Conservation (phyloP, 2,797 vertebrate species). For the Myotis myotis region DNA sequence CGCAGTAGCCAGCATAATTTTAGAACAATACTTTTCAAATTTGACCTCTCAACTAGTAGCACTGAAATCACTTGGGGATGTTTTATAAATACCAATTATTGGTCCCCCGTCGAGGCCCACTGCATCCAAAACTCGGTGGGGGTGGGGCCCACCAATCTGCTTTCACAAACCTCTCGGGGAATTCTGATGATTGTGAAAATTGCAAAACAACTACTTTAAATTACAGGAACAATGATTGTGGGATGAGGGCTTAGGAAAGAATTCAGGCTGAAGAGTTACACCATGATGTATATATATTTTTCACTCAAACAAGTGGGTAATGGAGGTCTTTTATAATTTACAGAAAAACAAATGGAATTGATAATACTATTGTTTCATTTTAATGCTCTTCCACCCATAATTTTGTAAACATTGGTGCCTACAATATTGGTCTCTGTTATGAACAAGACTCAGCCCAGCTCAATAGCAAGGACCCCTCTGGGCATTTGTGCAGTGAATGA, state of each 20-base stretch:
- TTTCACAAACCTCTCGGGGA: background rate
- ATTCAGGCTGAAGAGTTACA: background rate
- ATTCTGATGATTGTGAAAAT: slow-evolving; percentile 21
- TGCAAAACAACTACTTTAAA: background rate
- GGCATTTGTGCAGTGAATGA: background rate
- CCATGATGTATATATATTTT: background rate
- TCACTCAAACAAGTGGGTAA: background rate
- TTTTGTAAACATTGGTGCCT: background rate
- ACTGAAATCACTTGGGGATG: background rate
- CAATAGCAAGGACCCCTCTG: background rate
- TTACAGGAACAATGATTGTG: background rate
- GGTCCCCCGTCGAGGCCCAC: background rate
- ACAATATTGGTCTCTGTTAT: background rate
- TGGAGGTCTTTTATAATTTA: background rate
- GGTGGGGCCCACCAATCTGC: background rate
- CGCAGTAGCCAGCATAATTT: background rate
- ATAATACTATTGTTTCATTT: background rate
- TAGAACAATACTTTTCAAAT: background rate
- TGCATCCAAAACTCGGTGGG: background rate
- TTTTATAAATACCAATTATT: background rate
- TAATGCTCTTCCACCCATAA: background rate
- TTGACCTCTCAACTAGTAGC: background rate
- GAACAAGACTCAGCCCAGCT: background rate
- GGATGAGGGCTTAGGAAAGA: background rate
- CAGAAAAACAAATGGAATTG: background rate